Conservation (phyloP, 2,113 vertebrate genomes). For the Mohoua ochrocephala region DNA sequence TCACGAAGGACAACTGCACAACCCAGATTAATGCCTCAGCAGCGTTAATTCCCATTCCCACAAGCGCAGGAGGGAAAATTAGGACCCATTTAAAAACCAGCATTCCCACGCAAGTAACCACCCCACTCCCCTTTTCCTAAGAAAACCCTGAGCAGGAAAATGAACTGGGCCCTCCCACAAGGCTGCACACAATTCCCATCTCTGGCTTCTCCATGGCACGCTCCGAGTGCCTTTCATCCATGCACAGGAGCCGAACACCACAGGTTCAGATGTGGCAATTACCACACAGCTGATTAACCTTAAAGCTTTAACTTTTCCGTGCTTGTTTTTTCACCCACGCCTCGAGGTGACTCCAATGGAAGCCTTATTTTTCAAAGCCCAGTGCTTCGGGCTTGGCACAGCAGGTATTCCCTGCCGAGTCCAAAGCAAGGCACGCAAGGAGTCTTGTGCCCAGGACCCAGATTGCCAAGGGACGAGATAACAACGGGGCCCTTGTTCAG, state of each 20-base stretch:
- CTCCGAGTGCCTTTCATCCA: neutral
- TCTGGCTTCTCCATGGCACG: neutral
- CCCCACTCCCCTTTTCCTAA: neutral
- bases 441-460: neutral
- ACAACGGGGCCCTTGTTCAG: neutral
- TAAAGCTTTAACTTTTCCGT: neutral
- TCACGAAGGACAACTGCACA: neutral
- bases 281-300: neutral
- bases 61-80: neutral
- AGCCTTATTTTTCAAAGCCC: neutral
- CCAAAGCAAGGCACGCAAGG: neutral
- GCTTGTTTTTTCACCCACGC: fast-evolving
- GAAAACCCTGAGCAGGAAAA: neutral
- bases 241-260: neutral
- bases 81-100: neutral
- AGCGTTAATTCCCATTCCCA: neutral
- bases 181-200: neutral
- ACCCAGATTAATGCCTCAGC: neutral
- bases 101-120: neutral
- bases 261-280: neutral
- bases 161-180: neutral
- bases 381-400: neutral
- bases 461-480: neutral
- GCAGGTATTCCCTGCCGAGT: neutral
- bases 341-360: neutral